Evolutionary conservation across 2,888 invertebrate genomes (phyloP).

Genomic region (Dysmachus trigonus): DNA sequence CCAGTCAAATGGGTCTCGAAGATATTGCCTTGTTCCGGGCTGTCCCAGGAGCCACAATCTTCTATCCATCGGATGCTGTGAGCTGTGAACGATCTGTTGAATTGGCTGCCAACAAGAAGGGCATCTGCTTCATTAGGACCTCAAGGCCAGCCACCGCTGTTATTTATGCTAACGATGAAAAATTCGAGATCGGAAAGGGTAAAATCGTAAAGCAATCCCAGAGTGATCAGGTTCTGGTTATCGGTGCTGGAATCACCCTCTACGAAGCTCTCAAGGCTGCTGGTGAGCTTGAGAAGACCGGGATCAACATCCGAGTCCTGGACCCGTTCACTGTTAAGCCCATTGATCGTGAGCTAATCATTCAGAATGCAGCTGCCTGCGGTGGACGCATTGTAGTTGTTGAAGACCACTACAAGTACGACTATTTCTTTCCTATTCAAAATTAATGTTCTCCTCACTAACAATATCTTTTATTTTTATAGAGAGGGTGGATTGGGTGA

Average conservation of each 20-base stretch:
- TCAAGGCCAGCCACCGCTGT: constrained; percentile 90
- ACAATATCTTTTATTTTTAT: constrained; percentile 42
- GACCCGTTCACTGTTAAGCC: constrained; percentile 98
- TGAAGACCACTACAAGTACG: constrained; percentile 97
- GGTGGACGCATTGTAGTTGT: constrained; percentile 89
- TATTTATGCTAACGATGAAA: constrained; percentile 85
- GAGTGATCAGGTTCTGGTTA: constrained; percentile 83
- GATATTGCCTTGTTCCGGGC: constrained; percentile 95
- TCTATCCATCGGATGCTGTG: constrained; percentile 92
- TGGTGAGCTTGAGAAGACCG: constrained; percentile 73
- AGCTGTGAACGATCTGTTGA: constrained; percentile 94
- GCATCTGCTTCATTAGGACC: constrained; percentile 95
- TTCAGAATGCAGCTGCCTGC: constrained; percentile 78
- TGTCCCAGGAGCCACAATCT: constrained; percentile 82
- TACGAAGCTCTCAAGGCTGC: constrained; percentile 90
- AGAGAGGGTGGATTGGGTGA: constrained; percentile 91
- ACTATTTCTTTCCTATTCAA: constrained; percentile 60
- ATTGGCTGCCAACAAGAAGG: constrained; percentile 92
- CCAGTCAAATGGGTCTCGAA: constrained; percentile 99
- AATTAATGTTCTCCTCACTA: background rate
- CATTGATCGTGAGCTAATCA: constrained; percentile 81
- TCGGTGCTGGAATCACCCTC: constrained; percentile 94
- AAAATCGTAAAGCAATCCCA: constrained; percentile 80
- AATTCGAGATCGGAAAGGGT: constrained; percentile 81
- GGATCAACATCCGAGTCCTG: constrained; percentile 81